A percentile compares a stretch with the other conserved stretches of the same genome.
Conservation (phyloP, 2,888 invertebrate genomes). For the Aethes cnicana region DNA sequence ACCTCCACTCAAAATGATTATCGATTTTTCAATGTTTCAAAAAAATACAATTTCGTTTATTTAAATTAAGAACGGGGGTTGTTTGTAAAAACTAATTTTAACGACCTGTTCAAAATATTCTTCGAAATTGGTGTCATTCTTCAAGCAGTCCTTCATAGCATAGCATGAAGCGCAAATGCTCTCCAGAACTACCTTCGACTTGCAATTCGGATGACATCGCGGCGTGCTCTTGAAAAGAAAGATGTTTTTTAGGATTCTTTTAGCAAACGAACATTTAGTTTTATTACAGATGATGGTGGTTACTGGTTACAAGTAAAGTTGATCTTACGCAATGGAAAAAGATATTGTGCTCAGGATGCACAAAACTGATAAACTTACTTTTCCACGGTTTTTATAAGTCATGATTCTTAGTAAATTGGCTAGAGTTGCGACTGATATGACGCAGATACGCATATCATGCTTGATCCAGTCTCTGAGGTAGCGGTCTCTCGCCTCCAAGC, state of each 20-base stretch:
- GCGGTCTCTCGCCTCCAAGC: slow-evolving; percentile 46
- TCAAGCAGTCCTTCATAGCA: slow-evolving; percentile 62
- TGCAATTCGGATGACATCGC: slow-evolving; percentile 66
- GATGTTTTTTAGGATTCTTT: no score
- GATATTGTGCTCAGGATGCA: no score
- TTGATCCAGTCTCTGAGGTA: slow-evolving; percentile 75
- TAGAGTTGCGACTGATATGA: slow-evolving; percentile 55
- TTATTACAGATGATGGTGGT: background rate
- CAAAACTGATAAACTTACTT: no score
- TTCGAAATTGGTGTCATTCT: slow-evolving; percentile 52
- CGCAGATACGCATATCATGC: slow-evolving; percentile 61
- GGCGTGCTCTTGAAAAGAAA: no score
- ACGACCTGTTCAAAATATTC: slow-evolving; percentile 68
- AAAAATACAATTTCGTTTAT: no score
- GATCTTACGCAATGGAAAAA: no score
- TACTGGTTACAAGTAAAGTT: no score
- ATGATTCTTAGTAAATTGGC: slow-evolving; percentile 52
- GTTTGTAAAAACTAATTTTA: no score
- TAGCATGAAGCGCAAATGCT: slow-evolving; percentile 64
- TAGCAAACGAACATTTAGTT: slow-evolving; percentile 30
- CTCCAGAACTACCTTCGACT: slow-evolving; percentile 64
- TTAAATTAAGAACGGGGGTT: no score
- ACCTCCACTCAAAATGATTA: no score
- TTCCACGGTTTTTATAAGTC: slow-evolving; percentile 54
- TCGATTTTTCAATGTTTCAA: no score